Percentiles rank a stretch among this genome's conserved stretches.
Evolutionary conservation across 2,888 invertebrate genomes (phyloP).

Genomic region (Oscheius onirici): DNA sequence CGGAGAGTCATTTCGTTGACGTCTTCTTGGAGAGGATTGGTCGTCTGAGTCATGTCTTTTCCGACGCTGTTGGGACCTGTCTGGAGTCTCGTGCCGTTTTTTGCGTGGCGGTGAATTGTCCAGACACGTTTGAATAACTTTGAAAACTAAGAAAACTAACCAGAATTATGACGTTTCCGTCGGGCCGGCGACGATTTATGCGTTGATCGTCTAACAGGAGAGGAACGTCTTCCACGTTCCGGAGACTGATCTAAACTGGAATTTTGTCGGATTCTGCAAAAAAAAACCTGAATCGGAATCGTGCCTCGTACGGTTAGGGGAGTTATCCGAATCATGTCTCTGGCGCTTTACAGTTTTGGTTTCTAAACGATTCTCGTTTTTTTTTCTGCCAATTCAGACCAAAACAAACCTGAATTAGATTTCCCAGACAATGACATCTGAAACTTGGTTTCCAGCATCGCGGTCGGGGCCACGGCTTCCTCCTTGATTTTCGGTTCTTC

Average conservation of each 20-base stretch:
- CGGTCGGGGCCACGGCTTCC: background rate
- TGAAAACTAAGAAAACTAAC: too few species aligned
- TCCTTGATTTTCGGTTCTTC: background rate
- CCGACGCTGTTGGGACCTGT: constrained; percentile 28
- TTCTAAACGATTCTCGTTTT: constrained; percentile 1
- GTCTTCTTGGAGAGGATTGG: constrained; percentile 12
- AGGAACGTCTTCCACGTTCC: background rate
- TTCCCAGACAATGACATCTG: background rate
- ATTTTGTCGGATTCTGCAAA: background rate
- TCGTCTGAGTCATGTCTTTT: constrained; percentile 30
- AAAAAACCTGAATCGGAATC: constrained; percentile 35
- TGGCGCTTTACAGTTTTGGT: background rate
- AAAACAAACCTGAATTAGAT: too few species aligned
- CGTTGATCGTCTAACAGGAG: background rate
- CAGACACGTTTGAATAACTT: too few species aligned
- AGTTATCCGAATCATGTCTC: constrained; percentile 32
- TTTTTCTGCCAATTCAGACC: too few species aligned
- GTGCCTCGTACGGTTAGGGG: constrained; percentile 38
- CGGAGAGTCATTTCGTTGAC: constrained; percentile 26
- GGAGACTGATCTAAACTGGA: constrained; percentile 10
- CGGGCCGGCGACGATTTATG: constrained; percentile 16
- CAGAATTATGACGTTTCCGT: constrained; percentile 15
- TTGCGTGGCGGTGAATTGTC: constrained; percentile 35
- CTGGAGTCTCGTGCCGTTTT: constrained; percentile 27
- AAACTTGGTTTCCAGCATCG: constrained; percentile 5